Conservation (phyloP, 2,888 invertebrate species). For the Pilophorus perplexus region DNA sequence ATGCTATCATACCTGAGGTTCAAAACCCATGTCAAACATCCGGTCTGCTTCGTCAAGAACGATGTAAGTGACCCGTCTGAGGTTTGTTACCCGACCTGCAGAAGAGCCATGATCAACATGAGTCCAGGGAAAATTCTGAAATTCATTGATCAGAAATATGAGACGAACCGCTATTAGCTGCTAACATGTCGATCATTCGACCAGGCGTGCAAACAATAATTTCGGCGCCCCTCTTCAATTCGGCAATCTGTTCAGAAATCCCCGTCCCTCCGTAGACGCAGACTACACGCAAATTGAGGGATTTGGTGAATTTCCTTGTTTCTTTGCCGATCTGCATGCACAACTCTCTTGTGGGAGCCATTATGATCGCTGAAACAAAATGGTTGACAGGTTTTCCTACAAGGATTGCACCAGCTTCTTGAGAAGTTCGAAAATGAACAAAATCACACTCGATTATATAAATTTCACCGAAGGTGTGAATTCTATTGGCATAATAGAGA, state of each 20-base stretch:
- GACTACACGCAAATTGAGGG: constrained; percentile 79
- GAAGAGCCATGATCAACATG: too few relatives aligned
- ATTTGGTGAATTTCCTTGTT: constrained; percentile 90
- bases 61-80: constrained; percentile 93
- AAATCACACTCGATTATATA: too few relatives aligned
- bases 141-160: too few relatives aligned
- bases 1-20: constrained; percentile 88
- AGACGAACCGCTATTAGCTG: constrained; percentile 96
- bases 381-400: not conserved
- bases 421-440: too few relatives aligned
- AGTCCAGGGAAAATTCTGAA: too few relatives aligned
- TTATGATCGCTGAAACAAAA: constrained; percentile 69
- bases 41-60: constrained; percentile 98
- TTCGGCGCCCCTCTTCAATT: constrained; percentile 92
- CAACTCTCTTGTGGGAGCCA: constrained; percentile 96
- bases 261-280: constrained; percentile 99
- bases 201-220: constrained; percentile 99
- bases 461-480: too few relatives aligned
- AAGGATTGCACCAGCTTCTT: not conserved
- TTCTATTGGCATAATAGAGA: too few relatives aligned
- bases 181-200: constrained; percentile 99
- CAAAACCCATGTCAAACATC: constrained; percentile 99
- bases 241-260: constrained; percentile 85
- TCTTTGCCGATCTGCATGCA: constrained; percentile 99
- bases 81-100: constrained; percentile 79